Conservation (phyloP, 2,797 vertebrate genomes). For the Steatocranus sp. region DNA sequence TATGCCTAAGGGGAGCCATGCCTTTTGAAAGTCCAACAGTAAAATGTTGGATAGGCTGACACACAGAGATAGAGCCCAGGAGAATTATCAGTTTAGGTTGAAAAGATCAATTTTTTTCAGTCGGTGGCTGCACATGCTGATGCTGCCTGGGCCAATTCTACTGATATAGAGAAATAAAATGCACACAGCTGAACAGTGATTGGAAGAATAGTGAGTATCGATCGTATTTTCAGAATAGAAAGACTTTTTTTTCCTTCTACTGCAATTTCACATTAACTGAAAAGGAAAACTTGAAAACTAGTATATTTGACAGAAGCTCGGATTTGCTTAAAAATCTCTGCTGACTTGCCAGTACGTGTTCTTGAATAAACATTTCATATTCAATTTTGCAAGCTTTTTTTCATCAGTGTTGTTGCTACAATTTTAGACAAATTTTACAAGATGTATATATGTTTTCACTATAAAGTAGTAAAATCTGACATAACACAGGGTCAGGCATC, state of each 20-base stretch:
- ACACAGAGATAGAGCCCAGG: conserved; percentile 26
- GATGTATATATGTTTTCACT: not conserved
- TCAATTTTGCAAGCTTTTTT: not conserved
- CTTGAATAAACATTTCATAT: not conserved
- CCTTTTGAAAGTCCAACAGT: conserved; percentile 50
- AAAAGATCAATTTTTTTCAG: conserved; percentile 26
- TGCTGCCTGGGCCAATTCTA: not conserved
- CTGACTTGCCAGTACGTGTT: not conserved
- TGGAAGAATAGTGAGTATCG: not conserved
- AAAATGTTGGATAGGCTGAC: conserved; percentile 46
- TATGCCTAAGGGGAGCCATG: conserved; percentile 41
- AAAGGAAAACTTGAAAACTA: not conserved
- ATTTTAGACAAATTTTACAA: not conserved
- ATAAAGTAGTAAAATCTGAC: not conserved
- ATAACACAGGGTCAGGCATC: not conserved
- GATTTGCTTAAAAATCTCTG: not conserved
- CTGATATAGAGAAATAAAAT: not conserved
- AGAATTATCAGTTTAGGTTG: conserved; percentile 49
- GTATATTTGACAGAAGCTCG: not conserved
- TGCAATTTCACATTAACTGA: not conserved
- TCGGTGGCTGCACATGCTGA: conserved; percentile 1
- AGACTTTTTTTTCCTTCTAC: not conserved
- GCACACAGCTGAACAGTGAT: not conserved
- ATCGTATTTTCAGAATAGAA: not conserved
- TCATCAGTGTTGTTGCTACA: not conserved